Evolutionary conservation across 2,888 invertebrate genomes (phyloP).

Genomic region (Eupithecia subfuscata): DNA sequence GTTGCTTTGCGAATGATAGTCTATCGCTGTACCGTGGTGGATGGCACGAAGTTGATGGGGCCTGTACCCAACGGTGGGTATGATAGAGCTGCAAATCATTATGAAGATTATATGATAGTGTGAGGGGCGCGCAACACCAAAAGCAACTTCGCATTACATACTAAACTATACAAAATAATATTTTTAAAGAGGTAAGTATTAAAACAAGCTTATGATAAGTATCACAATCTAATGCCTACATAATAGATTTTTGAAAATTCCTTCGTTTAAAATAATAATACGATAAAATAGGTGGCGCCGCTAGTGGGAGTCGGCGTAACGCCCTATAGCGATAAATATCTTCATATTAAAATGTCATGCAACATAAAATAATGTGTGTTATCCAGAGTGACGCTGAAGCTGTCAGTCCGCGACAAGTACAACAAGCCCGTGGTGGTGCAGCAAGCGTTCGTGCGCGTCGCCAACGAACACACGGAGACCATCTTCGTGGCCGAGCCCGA

Average conservation of each 20-base stretch:
- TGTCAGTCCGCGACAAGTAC: slow-evolving; percentile 89
- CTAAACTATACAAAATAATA: too few relatives aligned
- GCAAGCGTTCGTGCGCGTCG: slow-evolving; percentile 94
- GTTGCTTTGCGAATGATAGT: not conserved
- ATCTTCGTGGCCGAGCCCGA: slow-evolving; percentile 97
- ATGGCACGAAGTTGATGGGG: not conserved
- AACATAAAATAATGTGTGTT: not conserved
- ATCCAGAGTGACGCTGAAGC: slow-evolving; percentile 88
- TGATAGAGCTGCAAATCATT: not conserved
- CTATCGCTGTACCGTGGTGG: not conserved
- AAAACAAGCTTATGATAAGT: too few relatives aligned
- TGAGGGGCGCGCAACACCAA: too few relatives aligned
- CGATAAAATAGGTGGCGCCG: too few relatives aligned
- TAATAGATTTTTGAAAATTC: not conserved
- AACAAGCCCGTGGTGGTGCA: slow-evolving; percentile 89
- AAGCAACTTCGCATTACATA: too few relatives aligned
- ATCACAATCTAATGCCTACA: too few relatives aligned
- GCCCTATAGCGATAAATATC: too few relatives aligned
- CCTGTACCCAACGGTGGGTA: not conserved
- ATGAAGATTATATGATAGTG: too few relatives aligned
- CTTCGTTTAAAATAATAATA: too few relatives aligned
- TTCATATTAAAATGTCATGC: not conserved
- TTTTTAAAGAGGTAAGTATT: too few relatives aligned
- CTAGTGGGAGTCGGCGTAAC: too few relatives aligned
- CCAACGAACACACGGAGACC: slow-evolving; percentile 92